Evolutionary conservation across 2,888 invertebrate species (phyloP).

Genomic region (Drosophila neotestacea): DNA sequence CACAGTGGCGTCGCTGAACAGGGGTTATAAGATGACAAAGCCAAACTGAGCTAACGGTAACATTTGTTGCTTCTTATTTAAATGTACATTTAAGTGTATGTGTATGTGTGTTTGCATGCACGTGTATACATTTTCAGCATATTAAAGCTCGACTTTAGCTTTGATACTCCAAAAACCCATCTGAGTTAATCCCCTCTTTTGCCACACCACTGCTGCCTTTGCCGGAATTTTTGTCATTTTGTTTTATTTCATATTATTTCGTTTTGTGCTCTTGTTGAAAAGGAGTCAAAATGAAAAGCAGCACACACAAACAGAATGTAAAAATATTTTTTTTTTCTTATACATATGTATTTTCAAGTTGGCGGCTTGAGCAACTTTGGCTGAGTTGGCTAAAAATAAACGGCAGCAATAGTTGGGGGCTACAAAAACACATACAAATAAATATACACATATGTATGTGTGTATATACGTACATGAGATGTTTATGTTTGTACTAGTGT

Average conservation of each 20-base stretch:
- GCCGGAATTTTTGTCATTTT: conserved; percentile 61
- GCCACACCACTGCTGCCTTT: conserved; percentile 45
- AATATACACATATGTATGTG: conserved; percentile 11
- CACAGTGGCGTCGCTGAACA: conserved; percentile 47
- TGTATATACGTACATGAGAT: background rate
- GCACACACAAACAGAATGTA: conserved; percentile 71
- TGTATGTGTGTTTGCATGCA: background rate
- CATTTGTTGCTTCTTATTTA: conserved; percentile 16
- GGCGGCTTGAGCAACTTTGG: conserved; percentile 76
- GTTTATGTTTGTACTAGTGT: conserved; percentile 18
- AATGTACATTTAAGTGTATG: background rate
- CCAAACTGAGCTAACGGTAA: conserved; percentile 27
- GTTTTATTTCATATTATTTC: conserved; percentile 69
- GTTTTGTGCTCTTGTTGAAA: conserved; percentile 67
- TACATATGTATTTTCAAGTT: conserved; percentile 65
- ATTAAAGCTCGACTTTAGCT: conserved; percentile 27
- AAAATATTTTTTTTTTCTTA: conserved; percentile 66
- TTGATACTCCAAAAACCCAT: background rate
- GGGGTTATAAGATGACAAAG: conserved; percentile 25
- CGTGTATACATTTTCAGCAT: background rate
- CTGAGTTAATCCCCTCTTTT: conserved; percentile 10
- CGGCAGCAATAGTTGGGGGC: conserved; percentile 68
- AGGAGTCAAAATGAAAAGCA: conserved; percentile 78
- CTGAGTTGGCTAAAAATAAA: conserved; percentile 81
- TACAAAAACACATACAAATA: conserved; percentile 28